Conservation (phyloP, 53 echinoderm and acorn worm species). For the Holothuria scabra region DNA sequence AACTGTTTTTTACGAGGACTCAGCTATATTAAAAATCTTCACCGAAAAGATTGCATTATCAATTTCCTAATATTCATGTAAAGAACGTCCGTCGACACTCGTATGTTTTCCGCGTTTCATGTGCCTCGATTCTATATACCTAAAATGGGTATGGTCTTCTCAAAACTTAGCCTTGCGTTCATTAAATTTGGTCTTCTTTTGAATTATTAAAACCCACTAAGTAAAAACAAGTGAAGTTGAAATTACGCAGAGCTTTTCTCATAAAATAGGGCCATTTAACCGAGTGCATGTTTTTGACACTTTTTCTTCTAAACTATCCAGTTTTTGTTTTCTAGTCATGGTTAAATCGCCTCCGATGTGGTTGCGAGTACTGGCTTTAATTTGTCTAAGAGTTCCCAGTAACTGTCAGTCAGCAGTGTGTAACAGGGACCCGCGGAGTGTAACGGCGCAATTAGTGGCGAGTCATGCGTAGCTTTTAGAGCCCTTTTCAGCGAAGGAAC, state of each 20-base stretch:
- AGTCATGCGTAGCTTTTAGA: slow-evolving; percentile 47
- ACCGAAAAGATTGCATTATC: too few relatives aligned
- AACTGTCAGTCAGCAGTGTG: slow-evolving; percentile 35
- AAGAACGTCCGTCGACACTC: too few relatives aligned
- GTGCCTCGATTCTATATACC: too few relatives aligned
- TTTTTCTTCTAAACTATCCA: slow-evolving; percentile 37
- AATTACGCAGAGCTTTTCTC: slow-evolving; percentile 44
- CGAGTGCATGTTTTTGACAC: slow-evolving; percentile 49
- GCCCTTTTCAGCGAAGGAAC: slow-evolving; percentile 31
- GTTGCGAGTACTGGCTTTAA: slow-evolving; percentile 11
- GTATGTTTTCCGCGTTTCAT: too few relatives aligned
- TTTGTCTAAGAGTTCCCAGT: slow-evolving; percentile 18
- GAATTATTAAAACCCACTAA: slow-evolving; percentile 15
- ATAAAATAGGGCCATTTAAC: slow-evolving; percentile 49
- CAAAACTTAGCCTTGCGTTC: neutral
- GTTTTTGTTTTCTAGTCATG: slow-evolving; percentile 44
- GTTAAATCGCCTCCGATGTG: slow-evolving; percentile 43
- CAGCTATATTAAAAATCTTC: too few relatives aligned
- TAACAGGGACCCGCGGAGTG: slow-evolving; percentile 26
- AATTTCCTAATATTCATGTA: too few relatives aligned
- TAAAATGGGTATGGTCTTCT: too few relatives aligned
- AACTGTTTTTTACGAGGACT: too few relatives aligned
- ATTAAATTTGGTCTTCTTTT: neutral
- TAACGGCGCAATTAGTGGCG: slow-evolving; percentile 51
- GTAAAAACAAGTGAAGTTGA: slow-evolving; percentile 33